phyloP scores from a whole-genome alignment of 2,888 invertebrate genomes.

The Sesamia inferens region DNA sequence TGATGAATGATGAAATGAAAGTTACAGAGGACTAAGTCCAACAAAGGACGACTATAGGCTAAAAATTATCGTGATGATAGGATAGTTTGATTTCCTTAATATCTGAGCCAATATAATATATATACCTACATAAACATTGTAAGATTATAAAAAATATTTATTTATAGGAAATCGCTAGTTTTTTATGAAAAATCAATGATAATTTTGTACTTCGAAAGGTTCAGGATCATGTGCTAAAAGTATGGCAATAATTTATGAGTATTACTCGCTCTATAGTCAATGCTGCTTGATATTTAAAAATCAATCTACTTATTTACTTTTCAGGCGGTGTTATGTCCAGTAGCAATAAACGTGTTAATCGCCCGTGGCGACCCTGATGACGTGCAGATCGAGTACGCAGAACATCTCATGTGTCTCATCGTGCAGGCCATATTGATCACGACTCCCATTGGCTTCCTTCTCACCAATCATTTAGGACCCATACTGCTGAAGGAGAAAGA shows the following conservation, averaged over 20 bases:
- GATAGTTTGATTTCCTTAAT: neutral
- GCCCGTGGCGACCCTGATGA: conserved; percentile 61
- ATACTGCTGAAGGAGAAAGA: conserved; percentile 71
- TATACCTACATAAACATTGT: neutral
- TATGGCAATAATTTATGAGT: neutral
- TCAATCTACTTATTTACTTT: conserved; percentile 49
- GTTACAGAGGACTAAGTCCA: neutral
- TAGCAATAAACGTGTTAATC: conserved; percentile 86
- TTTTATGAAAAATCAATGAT: neutral
- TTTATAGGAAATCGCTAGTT: neutral
- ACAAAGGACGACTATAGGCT: neutral
- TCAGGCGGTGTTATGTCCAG: conserved; percentile 90
- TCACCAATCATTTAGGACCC: conserved; percentile 80
- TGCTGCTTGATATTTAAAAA: neutral
- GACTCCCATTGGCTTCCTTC: conserved; percentile 82
- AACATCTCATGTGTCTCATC: conserved; percentile 75
- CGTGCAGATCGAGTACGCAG: conserved; percentile 74
- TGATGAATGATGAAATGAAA: too few species aligned
- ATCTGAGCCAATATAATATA: too few species aligned
- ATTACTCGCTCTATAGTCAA: neutral
- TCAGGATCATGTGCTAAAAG: neutral
- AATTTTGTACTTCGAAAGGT: neutral
- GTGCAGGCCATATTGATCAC: conserved; percentile 83
- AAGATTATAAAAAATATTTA: neutral
- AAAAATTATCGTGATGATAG: neutral